These are phyloP conservation scores for Rambutsinella grinnellia DNA, from an alignment of 2,888 invertebrate species.

Conservation along the genomic window DNA sequence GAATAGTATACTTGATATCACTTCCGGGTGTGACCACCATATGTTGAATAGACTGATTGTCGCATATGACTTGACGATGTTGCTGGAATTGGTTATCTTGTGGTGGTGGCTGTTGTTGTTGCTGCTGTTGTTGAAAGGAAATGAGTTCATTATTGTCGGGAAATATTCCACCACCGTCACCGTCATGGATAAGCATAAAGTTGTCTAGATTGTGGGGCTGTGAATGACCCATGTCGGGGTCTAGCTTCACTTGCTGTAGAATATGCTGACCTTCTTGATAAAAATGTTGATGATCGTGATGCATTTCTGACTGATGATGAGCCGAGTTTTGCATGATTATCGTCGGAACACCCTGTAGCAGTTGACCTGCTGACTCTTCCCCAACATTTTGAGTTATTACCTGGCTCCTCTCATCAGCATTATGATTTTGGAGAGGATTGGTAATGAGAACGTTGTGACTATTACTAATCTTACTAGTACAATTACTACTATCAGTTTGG, in stretches of 20 bases:
- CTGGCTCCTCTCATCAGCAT: conserved; percentile 21
- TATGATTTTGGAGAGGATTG: conserved; percentile 15
- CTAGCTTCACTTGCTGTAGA: conserved; percentile 44
- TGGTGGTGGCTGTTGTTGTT: conserved; percentile 41
- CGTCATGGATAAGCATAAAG: conserved; percentile 45
- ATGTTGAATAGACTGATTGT: conserved; percentile 37
- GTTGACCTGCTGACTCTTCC: conserved; percentile 44
- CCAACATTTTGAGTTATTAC: conserved; percentile 20
- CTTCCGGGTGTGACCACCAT: conserved; percentile 55
- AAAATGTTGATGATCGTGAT: conserved; percentile 48
- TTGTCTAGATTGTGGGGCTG: conserved; percentile 42
- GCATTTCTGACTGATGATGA: conserved; percentile 37
- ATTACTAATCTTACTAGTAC: conserved; percentile 21
- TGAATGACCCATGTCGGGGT: conserved; percentile 48
- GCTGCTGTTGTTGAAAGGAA: conserved; percentile 41
- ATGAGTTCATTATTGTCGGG: conserved; percentile 48
- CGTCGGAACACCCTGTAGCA: conserved; percentile 57
- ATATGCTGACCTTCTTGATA: conserved; percentile 42
- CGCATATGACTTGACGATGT: conserved; percentile 7
- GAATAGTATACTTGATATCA: conserved; percentile 57
- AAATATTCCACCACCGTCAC: conserved; percentile 17
- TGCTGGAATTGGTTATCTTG: conserved; percentile 44
- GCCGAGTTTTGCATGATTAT: conserved; percentile 59
- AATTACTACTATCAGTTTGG: conserved; percentile 30
- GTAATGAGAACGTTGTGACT: conserved; percentile 29